phyloP scores from a whole-genome alignment of 1,140 invertebrate genomes.

The Lasioglossum albipes region DNA sequence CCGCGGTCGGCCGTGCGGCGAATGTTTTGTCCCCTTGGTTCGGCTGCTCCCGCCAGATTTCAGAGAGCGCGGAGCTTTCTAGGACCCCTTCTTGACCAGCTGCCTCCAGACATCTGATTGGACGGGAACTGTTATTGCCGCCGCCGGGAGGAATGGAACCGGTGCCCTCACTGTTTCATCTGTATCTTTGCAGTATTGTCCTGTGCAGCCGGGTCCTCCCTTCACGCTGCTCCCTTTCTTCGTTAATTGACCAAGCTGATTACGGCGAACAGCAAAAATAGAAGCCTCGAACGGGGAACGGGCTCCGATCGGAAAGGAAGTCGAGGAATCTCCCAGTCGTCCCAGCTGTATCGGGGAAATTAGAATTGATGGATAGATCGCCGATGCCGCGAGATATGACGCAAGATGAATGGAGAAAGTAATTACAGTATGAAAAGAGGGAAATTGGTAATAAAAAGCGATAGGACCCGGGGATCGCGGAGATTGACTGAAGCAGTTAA shows the following conservation, averaged over 20 bases:
- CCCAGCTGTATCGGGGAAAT: too few species aligned
- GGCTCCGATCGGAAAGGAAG: too few species aligned
- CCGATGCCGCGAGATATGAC: too few species aligned
- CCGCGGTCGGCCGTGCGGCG: slow-evolving; percentile 63
- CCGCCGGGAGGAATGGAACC: neutral
- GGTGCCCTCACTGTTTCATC: neutral
- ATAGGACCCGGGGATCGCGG: too few species aligned
- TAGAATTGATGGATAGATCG: too few species aligned
- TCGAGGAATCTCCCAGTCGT: too few species aligned
- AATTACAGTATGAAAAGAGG: too few species aligned
- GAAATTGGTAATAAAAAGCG: too few species aligned
- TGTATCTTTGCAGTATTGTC: neutral
- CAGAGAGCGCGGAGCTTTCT: slow-evolving; percentile 30
- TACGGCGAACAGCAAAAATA: neutral
- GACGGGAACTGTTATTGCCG: slow-evolving; percentile 1
- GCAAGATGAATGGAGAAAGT: too few species aligned
- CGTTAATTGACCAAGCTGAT: neutral
- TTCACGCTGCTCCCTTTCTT: neutral
- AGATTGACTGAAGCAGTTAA: too few species aligned
- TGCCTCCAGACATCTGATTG: slow-evolving; percentile 11
- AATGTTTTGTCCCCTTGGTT: slow-evolving; percentile 72
- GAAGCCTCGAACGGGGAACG: too few species aligned
- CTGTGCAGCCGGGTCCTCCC: neutral
- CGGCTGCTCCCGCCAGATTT: slow-evolving; percentile 50
- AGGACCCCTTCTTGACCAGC: neutral